phyloP scores from a whole-genome alignment of 2,797 vertebrate genomes.

The Falco rusticolus region DNA sequence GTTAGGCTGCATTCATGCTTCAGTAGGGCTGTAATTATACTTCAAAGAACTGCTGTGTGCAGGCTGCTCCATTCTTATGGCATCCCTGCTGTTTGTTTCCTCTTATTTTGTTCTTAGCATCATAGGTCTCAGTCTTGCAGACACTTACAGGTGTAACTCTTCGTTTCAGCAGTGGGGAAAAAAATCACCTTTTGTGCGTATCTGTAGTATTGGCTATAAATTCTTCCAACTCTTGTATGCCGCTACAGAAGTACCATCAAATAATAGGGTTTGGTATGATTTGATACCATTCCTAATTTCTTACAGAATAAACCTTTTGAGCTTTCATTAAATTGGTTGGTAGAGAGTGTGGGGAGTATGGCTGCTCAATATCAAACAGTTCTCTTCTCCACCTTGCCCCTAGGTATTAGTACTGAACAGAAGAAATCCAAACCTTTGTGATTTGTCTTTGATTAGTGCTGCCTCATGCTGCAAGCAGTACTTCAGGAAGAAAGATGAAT shows the following conservation, averaged over 20 bases:
- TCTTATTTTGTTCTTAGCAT: slow-evolving; percentile 41
- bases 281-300: slow-evolving; percentile 17
- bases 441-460: slow-evolving; percentile 64
- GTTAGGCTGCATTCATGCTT: slow-evolving; percentile 70
- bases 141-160: not conserved
- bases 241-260: not conserved
- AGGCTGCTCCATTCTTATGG: slow-evolving; percentile 11
- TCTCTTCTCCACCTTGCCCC: slow-evolving; percentile 31
- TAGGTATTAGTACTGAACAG: slow-evolving; percentile 40
- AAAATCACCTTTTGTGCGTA: not conserved
- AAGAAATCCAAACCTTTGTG: slow-evolving; percentile 49
- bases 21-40: slow-evolving; percentile 67
- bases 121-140: not conserved
- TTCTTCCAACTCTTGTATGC: not conserved
- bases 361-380: slow-evolving; percentile 16
- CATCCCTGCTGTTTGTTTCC: slow-evolving; percentile 59
- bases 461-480: slow-evolving; percentile 52
- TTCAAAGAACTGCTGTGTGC: slow-evolving; percentile 47
- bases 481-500: slow-evolving; percentile 53
- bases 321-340: slow-evolving; percentile 25
- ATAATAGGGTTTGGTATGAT: not conserved
- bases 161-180: not conserved
- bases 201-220: not conserved
- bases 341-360: slow-evolving; percentile 12
- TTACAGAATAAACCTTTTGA: slow-evolving; percentile 10